Evolutionary conservation across 2,888 invertebrate species (phyloP).

Genomic region (Caenorhabditis panamensis): DNA sequence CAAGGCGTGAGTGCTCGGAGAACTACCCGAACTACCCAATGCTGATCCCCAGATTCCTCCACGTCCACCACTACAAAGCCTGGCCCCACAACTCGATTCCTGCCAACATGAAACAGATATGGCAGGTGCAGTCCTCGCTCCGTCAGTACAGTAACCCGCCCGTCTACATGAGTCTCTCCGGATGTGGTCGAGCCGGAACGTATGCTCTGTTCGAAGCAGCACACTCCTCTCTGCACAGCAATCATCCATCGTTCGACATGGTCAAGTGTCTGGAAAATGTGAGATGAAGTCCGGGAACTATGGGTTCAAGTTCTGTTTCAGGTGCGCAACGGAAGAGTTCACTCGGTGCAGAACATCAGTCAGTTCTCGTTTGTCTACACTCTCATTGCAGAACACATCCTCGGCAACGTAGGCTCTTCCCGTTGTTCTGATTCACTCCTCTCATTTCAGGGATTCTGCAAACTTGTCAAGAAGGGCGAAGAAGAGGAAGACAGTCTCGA

Average conservation of each 20-base stretch:
- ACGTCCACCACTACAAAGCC: constrained; percentile 61
- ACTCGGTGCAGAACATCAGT: constrained; percentile 58
- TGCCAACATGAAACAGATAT: constrained; percentile 41
- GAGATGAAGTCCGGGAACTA: background rate
- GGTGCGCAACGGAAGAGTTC: constrained; percentile 61
- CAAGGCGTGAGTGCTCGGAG: constrained; percentile 30
- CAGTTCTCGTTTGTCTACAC: constrained; percentile 61
- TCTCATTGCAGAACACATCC: constrained; percentile 58
- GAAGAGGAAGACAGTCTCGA: constrained; percentile 17
- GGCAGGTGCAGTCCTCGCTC: constrained; percentile 62
- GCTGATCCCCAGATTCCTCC: constrained; percentile 62
- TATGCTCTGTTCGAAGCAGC: constrained; percentile 64
- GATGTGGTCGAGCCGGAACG: constrained; percentile 72
- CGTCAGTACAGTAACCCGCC: constrained; percentile 61
- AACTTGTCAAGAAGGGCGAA: constrained; percentile 10
- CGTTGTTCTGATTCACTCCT: background rate
- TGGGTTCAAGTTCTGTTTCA: background rate
- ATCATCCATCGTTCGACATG: constrained; percentile 29
- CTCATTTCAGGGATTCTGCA: constrained; percentile 24
- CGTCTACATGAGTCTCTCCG: constrained; percentile 68
- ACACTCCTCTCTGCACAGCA: constrained; percentile 24
- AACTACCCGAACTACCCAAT: too few species aligned
- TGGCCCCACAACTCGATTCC: constrained; percentile 62
- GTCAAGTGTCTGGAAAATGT: constrained; percentile 47
- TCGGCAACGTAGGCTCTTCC: constrained; percentile 51